phyloP scores from a whole-genome alignment of 1,140 invertebrate genomes.

The Venustaconcha ellipsiformis region DNA sequence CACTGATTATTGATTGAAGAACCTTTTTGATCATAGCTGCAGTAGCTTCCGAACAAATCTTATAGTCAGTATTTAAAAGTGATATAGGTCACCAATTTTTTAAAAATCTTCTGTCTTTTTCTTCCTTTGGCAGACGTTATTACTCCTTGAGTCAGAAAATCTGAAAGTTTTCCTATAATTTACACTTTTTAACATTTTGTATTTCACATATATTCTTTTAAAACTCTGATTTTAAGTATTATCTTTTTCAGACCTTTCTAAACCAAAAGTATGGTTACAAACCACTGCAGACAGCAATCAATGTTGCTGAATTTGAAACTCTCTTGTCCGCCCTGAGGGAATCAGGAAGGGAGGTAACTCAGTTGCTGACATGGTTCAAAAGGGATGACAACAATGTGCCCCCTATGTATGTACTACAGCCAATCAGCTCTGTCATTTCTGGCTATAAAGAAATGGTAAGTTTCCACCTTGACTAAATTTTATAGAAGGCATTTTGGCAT shows the following conservation, averaged over 20 bases:
- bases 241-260: constrained; percentile 47
- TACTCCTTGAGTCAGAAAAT: no score
- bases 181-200: background rate
- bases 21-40: no score
- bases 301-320: constrained; percentile 42
- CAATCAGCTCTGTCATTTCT: constrained; percentile 63
- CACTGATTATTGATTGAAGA: no score
- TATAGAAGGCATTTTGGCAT: no score
- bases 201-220: constrained; percentile 73
- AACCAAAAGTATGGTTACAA: constrained; percentile 58
- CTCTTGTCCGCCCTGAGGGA: constrained; percentile 34
- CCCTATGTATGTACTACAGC: constrained; percentile 81
- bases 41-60: no score
- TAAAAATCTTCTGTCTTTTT: no score
- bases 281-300: constrained; percentile 46
- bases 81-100: no score
- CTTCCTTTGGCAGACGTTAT: no score
- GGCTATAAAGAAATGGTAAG: constrained; percentile 43
- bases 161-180: no score
- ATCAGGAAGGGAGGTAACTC: constrained; percentile 76
- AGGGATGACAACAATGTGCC: constrained; percentile 77
- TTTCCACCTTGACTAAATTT: no score
- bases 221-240: background rate
- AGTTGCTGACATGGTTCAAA: constrained; percentile 85
- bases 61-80: no score